These are phyloP conservation scores for Eupithecia tripunctaria DNA, from an alignment of 2,888 invertebrate species.

Conservation along the genomic window DNA sequence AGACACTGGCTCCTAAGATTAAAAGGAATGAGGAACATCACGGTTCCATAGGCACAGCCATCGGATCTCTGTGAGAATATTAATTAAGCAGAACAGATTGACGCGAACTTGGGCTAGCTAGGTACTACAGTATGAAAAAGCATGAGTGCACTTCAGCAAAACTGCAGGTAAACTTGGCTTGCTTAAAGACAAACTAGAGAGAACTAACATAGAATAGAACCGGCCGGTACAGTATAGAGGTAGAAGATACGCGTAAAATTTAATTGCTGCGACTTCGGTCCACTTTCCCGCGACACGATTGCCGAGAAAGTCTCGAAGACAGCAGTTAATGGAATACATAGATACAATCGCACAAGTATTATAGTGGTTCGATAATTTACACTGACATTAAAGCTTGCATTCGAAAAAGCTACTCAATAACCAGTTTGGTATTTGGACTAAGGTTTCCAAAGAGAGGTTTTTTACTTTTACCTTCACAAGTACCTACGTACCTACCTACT, in stretches of 20 bases:
- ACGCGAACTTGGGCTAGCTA: neutral
- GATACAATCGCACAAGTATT: conserved; percentile 23
- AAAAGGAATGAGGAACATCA: conserved; percentile 23
- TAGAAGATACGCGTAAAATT: conserved; percentile 43
- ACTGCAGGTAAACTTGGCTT: neutral
- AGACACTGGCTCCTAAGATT: too few species aligned
- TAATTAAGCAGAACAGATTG: neutral
- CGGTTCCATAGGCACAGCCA: conserved; percentile 13
- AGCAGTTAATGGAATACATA: conserved; percentile 33
- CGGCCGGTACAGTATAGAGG: conserved; percentile 29
- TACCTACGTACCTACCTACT: too few species aligned
- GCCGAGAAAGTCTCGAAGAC: conserved; percentile 32
- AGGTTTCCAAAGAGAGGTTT: conserved; percentile 5
- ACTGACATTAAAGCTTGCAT: conserved; percentile 22
- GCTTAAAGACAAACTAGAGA: conserved; percentile 11
- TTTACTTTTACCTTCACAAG: conserved; percentile 5
- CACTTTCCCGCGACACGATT: conserved; percentile 41
- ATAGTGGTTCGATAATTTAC: conserved; percentile 14
- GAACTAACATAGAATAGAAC: conserved; percentile 14
- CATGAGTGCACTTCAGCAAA: neutral
- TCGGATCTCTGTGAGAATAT: conserved; percentile 18
- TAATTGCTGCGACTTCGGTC: conserved; percentile 42
- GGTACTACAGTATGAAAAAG: neutral
- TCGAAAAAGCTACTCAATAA: conserved; percentile 20
- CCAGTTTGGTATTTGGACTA: neutral